phyloP scores from a whole-genome alignment of 2,113 vertebrate genomes.

The Centropus bengalensis region DNA sequence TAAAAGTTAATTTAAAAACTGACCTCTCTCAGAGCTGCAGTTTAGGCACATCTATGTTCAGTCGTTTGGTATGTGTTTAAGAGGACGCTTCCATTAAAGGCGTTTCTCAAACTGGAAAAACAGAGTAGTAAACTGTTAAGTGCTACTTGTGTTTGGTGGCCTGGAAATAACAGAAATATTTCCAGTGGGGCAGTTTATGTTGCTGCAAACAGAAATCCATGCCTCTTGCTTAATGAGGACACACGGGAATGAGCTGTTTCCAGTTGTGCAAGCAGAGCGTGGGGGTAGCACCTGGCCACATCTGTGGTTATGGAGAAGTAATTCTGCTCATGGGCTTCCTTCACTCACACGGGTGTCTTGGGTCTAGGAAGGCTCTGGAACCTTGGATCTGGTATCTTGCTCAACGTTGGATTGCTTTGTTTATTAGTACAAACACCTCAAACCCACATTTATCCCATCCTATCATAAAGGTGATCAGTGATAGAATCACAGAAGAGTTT shows the following conservation, averaged over 20 bases:
- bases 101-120: conserved; percentile 25
- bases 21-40: background rate
- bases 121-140: background rate
- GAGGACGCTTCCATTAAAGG: background rate
- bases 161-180: conserved; percentile 39
- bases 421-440: background rate
- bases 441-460: background rate
- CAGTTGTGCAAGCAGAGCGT: background rate
- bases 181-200: background rate
- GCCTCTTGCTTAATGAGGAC: background rate
- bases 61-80: background rate
- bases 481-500: background rate
- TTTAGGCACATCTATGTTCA: background rate
- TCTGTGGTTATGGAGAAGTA: background rate
- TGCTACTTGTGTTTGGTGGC: conserved; percentile 11
- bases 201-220: background rate
- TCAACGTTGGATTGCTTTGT: background rate
- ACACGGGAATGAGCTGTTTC: background rate
- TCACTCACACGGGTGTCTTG: background rate
- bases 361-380: background rate
- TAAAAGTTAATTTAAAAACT: background rate
- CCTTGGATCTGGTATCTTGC: rapidly evolving
- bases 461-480: background rate
- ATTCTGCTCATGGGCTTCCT: background rate
- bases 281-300: background rate